Conservation (phyloP, 1,140 invertebrate genomes). For the Alviniconcha marisindica region DNA sequence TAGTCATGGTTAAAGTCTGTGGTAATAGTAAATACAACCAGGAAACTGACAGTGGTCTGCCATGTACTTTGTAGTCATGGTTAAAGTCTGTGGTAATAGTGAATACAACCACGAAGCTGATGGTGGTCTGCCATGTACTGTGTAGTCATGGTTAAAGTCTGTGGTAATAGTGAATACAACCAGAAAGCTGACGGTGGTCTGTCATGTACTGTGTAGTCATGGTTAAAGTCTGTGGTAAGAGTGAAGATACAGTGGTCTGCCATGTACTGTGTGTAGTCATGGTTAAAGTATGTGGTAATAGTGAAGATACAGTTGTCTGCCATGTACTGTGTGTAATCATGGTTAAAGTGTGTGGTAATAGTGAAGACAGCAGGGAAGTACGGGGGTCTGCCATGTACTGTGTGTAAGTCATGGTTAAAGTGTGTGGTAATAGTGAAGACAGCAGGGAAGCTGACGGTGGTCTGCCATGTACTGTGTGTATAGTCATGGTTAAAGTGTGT, state of each 20-base stretch:
- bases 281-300: conserved; percentile 72
- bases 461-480: conserved; percentile 36
- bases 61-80: too few species aligned
- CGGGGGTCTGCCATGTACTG: not conserved
- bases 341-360: conserved; percentile 72
- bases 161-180: too few species aligned
- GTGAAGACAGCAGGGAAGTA: too few species aligned
- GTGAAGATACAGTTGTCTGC: not conserved
- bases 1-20: conserved; percentile 83
- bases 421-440: not conserved
- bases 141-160: too few species aligned
- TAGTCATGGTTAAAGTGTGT: conserved; percentile 83
- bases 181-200: not conserved
- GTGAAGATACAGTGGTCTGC: not conserved
- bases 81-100: not conserved
- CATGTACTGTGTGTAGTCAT: conserved; percentile 81
- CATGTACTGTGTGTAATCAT: conserved; percentile 81
- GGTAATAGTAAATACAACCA: too few species aligned
- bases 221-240: not conserved
- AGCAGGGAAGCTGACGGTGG: too few species aligned
- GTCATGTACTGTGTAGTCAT: too few species aligned
- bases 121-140: not conserved
- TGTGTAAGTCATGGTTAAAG: conserved; percentile 85
- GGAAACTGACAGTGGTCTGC: too few species aligned
- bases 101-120: not conserved